A percentile compares a stretch with the other conserved stretches of the same genome.
phyloP scores from a whole-genome alignment of 2,113 vertebrate species.

The Empidonax alnorum region DNA sequence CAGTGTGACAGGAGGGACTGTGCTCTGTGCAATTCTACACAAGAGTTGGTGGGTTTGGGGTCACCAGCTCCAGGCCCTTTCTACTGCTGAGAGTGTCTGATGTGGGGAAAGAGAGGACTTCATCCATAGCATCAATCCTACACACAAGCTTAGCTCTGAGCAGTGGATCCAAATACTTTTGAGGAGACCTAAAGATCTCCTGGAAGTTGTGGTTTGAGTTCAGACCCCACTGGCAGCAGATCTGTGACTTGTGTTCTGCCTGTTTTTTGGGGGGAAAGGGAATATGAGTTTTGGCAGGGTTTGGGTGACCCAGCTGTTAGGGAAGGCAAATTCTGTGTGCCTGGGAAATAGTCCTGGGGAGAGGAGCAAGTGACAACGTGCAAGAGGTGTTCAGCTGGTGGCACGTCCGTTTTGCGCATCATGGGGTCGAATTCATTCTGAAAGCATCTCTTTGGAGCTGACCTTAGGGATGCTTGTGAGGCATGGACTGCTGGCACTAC shows the following conservation, averaged over 20 bases:
- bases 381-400: background rate
- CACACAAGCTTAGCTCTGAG: background rate
- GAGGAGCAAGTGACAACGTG: background rate
- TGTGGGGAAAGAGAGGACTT: background rate
- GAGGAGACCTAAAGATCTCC: background rate
- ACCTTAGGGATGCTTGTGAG: background rate
- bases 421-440: background rate
- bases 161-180: background rate
- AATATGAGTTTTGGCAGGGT: background rate
- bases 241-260: background rate
- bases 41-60: background rate
- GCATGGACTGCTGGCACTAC: background rate
- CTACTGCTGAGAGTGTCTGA: background rate
- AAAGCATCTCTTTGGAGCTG: background rate
- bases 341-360: background rate
- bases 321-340: background rate
- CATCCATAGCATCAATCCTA: background rate
- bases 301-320: background rate
- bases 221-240: background rate
- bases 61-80: background rate
- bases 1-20: background rate
- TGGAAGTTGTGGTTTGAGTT: background rate
- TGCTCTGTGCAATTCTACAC: background rate
- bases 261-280: fast-evolving
- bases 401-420: fast-evolving